These are phyloP conservation scores for Pteropus rufus DNA, from an alignment of 2,797 vertebrate genomes.

Conservation along the genomic window DNA sequence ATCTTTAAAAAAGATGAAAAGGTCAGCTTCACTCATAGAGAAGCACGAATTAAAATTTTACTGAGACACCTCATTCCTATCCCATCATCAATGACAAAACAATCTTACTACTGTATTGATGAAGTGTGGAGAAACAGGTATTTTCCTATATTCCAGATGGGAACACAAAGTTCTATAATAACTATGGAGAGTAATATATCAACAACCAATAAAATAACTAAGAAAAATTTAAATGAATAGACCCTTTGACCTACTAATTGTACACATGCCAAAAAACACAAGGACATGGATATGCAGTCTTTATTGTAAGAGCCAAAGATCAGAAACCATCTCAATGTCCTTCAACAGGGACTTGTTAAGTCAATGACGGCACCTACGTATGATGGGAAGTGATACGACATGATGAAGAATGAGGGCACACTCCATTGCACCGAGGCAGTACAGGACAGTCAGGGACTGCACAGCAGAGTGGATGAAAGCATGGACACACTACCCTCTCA, in stretches of 20 bases:
- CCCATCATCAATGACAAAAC: not conserved
- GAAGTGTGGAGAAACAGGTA: too few relatives aligned
- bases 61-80: not conserved
- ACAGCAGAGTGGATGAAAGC: too few relatives aligned
- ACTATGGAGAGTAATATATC: not conserved
- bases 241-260: not conserved
- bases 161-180: not conserved
- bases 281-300: not conserved
- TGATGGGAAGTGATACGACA: not conserved
- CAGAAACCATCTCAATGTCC: not conserved
- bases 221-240: not conserved
- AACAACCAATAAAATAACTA: not conserved
- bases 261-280: not conserved
- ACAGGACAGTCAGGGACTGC: too few relatives aligned
- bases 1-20: not conserved
- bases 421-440: fast-evolving
- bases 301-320: not conserved
- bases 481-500: fast-evolving
- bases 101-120: not conserved
- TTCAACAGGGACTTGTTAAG: not conserved
- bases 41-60: not conserved
- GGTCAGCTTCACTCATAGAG: not conserved
- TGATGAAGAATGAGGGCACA: too few relatives aligned
- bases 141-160: not conserved
- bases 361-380: not conserved